Base-by-base conservation (phyloP, 2,797 vertebrate genomes). In the Podarcis lilfordi region DNA sequence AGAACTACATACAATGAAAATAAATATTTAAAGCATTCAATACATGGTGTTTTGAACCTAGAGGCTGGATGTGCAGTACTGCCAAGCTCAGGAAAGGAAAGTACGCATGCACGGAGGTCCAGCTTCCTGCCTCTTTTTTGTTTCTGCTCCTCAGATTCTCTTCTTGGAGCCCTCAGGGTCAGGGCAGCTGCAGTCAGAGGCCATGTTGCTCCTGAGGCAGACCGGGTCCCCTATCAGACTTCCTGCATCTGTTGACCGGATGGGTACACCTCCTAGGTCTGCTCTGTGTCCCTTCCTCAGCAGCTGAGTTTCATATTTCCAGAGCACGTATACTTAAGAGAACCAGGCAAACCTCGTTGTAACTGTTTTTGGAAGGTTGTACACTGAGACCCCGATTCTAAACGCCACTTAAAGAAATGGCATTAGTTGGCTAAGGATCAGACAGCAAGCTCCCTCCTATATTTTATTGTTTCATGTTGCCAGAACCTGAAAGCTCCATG, bases 161-260 rank as follows among this genome's bases (percentile, higher is more conserved):
- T 50, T 84, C 74, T 77, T 68, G 27, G 68, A 69, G 27, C 37
- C 71, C 80, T 29, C 45, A 64, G 71, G 76, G 71, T 83, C 75
- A 86, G 29, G 23, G 27, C 40, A 84, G 79, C 55, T 82, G 78
- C 75, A 71, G 59, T 80, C 74, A 72, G 86, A 71, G 9, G 74
- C 64, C 29, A 10, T 37, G 8, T 77, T 80, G 80, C 66, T 74
- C 71, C 32, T 78, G 69, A 74, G 64, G 37, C 68, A 85, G 80
- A 50, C 81, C 61, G 89, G 66, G 78, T 37, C 86, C 35, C 55
- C 86, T 89, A 93, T 83, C 89, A 85, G 88, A 90, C 85, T 85
- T 88, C 79, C 78, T 85, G 79, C 85, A 90, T 91, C 89, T 91
- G 89, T 80, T 88, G 85, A 89, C 72, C 23, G 78, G 81, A 88